Conservation (phyloP, 2,888 invertebrate genomes). For the Noctua janthina region DNA sequence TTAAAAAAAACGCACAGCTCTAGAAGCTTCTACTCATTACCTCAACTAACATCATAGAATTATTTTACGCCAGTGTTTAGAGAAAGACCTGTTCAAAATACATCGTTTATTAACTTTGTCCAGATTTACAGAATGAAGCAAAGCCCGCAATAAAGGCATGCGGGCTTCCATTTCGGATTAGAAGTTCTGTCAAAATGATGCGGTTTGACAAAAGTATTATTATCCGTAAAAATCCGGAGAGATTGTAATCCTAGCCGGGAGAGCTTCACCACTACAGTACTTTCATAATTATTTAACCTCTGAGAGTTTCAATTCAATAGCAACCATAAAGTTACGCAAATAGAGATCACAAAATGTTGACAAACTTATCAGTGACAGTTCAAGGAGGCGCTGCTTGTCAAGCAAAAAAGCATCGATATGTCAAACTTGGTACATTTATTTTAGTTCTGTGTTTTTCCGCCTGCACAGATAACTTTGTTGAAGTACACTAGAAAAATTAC, state of each 20-base stretch:
- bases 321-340: neutral
- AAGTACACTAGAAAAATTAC: neutral
- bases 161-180: neutral
- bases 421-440: too few relatives aligned
- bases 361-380: neutral
- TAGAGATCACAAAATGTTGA: neutral
- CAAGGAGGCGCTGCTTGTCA: too few relatives aligned
- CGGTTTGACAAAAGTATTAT: neutral
- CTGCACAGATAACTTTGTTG: neutral
- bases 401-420: too few relatives aligned
- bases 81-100: conserved; percentile 27
- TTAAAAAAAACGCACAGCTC: neutral
- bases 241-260: neutral
- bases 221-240: neutral
- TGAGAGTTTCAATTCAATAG: neutral
- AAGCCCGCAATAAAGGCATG: neutral
- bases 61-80: conserved; percentile 2
- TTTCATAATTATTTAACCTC: neutral
- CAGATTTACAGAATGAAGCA: neutral
- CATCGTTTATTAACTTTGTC: neutral
- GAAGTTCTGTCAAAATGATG: neutral
- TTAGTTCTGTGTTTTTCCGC: neutral
- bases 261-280: neutral
- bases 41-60: conserved; percentile 17
- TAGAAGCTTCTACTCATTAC: conserved; percentile 1